Evolutionary conservation across 2,888 invertebrate species (phyloP).

Genomic region (Catonia carolina): DNA sequence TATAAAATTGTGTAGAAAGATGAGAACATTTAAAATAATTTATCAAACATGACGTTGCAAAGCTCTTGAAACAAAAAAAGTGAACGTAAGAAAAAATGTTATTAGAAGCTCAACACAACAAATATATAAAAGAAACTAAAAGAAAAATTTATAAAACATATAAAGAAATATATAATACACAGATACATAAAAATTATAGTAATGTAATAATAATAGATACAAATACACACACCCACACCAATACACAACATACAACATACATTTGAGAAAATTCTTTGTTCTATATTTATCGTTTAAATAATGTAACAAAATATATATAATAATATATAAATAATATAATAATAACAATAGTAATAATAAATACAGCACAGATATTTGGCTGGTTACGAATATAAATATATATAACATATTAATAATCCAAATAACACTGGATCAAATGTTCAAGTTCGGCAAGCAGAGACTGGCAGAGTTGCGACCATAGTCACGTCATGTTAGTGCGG

Average conservation of each 20-base stretch:
- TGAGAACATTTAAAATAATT: no score
- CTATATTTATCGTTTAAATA: constrained; percentile 33
- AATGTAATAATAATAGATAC: no score
- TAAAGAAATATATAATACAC: background rate
- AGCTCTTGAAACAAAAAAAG: no score
- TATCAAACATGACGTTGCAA: no score
- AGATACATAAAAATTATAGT: no score
- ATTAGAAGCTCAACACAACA: background rate
- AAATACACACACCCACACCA: constrained; percentile 11
- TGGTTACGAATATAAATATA: background rate
- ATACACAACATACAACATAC: no score
- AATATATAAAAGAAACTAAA: constrained; percentile 4
- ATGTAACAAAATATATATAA: constrained; percentile 4
- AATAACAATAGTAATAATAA: background rate
- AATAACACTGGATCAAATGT: background rate
- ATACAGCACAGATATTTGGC: no score
- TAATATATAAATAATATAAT: constrained; percentile 13
- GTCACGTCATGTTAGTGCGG: constrained; percentile 20
- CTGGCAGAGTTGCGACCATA: no score
- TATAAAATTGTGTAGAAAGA: no score
- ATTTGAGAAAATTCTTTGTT: constrained; percentile 48
- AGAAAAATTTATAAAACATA: background rate
- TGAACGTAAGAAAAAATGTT: no score
- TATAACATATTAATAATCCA: constrained; percentile 3
- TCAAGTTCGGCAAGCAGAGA: background rate